phyloP scores from a whole-genome alignment of 2,113 vertebrate species.

The Passer montanus region DNA sequence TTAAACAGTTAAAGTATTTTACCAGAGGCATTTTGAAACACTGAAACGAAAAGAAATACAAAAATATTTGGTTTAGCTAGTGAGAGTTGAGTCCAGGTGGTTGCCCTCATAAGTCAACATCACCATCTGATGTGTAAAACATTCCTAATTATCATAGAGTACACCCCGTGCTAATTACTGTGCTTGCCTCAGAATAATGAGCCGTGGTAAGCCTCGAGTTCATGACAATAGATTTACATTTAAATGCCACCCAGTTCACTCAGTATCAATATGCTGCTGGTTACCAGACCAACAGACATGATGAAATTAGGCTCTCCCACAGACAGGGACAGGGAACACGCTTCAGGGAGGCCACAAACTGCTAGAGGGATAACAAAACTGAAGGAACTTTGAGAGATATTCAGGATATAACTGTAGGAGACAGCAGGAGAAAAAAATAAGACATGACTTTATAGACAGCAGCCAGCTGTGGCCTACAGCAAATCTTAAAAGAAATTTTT shows the following conservation, averaged over 20 bases:
- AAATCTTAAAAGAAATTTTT: neutral
- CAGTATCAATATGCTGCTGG: neutral
- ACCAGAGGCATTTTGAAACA: neutral
- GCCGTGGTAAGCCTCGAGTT: neutral
- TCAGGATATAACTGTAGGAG: neutral
- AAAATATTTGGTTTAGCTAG: constrained; percentile 14
- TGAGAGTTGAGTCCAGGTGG: constrained; percentile 4
- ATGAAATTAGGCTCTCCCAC: neutral
- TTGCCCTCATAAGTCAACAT: constrained; percentile 52
- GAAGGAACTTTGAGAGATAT: neutral
- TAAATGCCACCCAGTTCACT: neutral
- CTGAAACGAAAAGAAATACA: neutral
- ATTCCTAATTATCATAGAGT: constrained; percentile 38
- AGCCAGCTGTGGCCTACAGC: neutral
- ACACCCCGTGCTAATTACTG: constrained; percentile 12
- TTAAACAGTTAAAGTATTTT: neutral
- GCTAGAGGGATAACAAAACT: neutral
- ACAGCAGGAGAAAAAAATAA: neutral
- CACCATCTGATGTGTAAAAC: constrained; percentile 61
- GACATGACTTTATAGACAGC: neutral
- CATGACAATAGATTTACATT: neutral
- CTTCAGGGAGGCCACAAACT: neutral
- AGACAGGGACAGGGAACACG: neutral
- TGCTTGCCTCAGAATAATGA: constrained; percentile 23
- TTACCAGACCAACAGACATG: neutral